phyloP scores from a whole-genome alignment of 2,797 vertebrate genomes.

The Microchirus variegatus region DNA sequence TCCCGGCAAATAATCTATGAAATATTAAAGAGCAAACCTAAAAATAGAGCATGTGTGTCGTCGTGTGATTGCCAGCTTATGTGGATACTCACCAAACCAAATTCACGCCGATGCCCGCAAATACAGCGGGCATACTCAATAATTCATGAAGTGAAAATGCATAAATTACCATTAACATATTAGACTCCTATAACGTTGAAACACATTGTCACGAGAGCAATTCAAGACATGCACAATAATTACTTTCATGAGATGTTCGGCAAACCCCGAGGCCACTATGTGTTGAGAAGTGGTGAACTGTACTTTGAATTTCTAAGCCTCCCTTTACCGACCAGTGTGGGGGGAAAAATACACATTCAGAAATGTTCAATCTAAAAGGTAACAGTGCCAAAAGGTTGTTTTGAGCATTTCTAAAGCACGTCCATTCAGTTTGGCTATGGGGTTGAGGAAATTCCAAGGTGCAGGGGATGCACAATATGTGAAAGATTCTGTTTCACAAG shows the following conservation, averaged over 20 bases:
- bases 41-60: constrained; percentile 41
- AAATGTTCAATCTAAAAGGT: too few relatives aligned
- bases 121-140: background rate
- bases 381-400: too few relatives aligned
- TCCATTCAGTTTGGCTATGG: too few relatives aligned
- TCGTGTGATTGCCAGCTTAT: constrained; percentile 30
- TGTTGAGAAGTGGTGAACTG: constrained; percentile 22
- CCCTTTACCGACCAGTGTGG: constrained; percentile 9
- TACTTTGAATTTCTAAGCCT: constrained; percentile 33
- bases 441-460: background rate
- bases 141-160: constrained; percentile 2
- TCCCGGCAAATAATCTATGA: constrained; percentile 49
- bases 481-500: constrained; percentile 6
- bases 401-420: too few relatives aligned
- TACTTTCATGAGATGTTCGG: background rate
- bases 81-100: constrained; percentile 32
- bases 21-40: constrained; percentile 59
- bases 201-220: background rate
- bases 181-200: background rate
- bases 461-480: constrained; percentile 7
- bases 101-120: constrained; percentile 19
- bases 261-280: constrained; percentile 9
- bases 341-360: background rate
- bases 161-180: background rate
- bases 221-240: background rate